A percentile compares a stretch with the other conserved stretches of the same genome.
Evolutionary conservation across 2,113 vertebrate species (phyloP).

Genomic region (Lepisosteus osseus): DNA sequence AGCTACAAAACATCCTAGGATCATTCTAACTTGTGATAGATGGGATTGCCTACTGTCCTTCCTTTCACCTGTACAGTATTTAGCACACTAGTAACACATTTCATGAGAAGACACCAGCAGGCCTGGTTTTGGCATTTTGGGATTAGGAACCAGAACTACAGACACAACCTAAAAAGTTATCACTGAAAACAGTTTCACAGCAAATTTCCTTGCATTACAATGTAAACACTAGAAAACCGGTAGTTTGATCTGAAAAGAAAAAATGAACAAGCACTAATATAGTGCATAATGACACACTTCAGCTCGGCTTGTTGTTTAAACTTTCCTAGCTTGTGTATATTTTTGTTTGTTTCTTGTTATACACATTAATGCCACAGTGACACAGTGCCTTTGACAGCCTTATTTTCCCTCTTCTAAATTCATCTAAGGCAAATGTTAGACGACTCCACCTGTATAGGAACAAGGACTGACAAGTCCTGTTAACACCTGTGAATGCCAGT

Average conservation of each 20-base stretch:
- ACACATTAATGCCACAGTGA: neutral
- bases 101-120: conserved; percentile 27
- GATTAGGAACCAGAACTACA: conserved; percentile 37
- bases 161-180: conserved; percentile 61
- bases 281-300: conserved; percentile 80
- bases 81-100: no score
- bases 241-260: conserved; percentile 71
- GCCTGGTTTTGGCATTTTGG: conserved; percentile 50
- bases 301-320: conserved; percentile 58
- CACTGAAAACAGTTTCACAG: conserved; percentile 56
- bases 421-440: conserved; percentile 29
- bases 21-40: no score
- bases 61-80: no score
- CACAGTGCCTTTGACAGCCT: neutral
- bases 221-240: conserved; percentile 86
- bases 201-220: conserved; percentile 63
- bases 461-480: conserved; percentile 11
- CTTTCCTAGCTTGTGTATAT: conserved; percentile 5
- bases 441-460: conserved; percentile 24
- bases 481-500: conserved; percentile 25
- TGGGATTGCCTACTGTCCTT: no score
- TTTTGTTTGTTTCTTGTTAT: neutral
- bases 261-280: conserved; percentile 88
- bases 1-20: no score
- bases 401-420: conserved; percentile 11